Evolutionary conservation across 2,113 vertebrate species (phyloP), one percentile per base, ranked within the genome.

Genomic region (Chauna torquata): DNA sequence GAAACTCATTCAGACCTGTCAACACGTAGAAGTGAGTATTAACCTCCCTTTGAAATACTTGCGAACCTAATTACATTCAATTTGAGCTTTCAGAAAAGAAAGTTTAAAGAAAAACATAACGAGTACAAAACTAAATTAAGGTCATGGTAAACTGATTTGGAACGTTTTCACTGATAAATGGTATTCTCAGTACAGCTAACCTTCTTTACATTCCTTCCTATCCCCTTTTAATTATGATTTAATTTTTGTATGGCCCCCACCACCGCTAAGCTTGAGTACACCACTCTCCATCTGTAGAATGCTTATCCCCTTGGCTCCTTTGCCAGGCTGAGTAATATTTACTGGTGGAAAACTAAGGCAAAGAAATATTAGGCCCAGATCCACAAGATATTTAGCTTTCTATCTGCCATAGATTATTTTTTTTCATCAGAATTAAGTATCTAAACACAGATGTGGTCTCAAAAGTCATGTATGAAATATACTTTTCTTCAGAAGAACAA

Each of bases 1-100:
- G 34, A 99, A 99, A 98, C 98, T 99, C 93, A 99, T 99, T 97
- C 99, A 99, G 98, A 99, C 99, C 70, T 99, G 99, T 97, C 99
- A 99, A 62, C 99, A 99, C 75, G 99, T 99, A 82, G 99, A 99
- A 99, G 99, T 99, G 97, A 99, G 99, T 97, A 91, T 38, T 66
- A 47, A n/a, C 36, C 8, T 95, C 16, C 44, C 38, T 45, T 57
- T 82, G 44, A 54, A 88, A 57, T 71, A 70, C 65, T 64, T 94
- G 65, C 23, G 62, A 59, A 50, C 12, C 57, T 40, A 72, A 88
- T 79, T 81, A 8, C 8, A 7, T 65, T 76, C 8, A 27, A 8
- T 80, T 79, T 44, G 25, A 74, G 23, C 38, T 86, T 74, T 68
- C 14, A 59, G n/a, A 25, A 79, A 27, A 10, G 61, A 68, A 86